Percentiles rank a stretch among this genome's conserved stretches.
Evolutionary conservation across 2,888 invertebrate genomes (phyloP).

Genomic region (Gymnoscelis rufifasciata): DNA sequence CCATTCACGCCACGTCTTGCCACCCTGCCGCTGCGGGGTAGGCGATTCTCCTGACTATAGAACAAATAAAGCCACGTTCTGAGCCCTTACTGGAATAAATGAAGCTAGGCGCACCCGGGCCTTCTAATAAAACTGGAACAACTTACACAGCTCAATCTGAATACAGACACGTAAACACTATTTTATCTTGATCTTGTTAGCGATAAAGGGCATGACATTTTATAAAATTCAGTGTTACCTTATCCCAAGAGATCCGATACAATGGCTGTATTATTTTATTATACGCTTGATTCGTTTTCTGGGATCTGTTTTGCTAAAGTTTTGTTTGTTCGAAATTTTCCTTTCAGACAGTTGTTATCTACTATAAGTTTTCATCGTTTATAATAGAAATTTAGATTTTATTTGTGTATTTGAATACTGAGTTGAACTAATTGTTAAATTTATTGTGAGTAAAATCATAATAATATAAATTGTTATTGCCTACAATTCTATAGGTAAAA

Average conservation of each 20-base stretch:
- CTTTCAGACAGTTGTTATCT: constrained; percentile 1
- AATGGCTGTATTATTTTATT: constrained; percentile 52
- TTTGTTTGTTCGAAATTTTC: constrained; percentile 33
- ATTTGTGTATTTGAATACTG: too few relatives aligned
- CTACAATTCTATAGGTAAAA: too few relatives aligned
- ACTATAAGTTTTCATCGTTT: not conserved
- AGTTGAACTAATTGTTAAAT: too few relatives aligned
- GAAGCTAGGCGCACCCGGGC: not conserved
- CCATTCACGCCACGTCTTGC: constrained; percentile 72
- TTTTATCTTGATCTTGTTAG: not conserved
- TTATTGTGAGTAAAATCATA: too few relatives aligned
- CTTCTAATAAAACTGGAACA: too few relatives aligned
- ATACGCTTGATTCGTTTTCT: constrained; percentile 43
- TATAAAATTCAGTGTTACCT: not conserved
- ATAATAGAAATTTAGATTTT: not conserved
- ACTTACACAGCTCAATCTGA: too few relatives aligned
- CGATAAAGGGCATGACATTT: not conserved
- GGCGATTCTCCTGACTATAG: constrained; percentile 9
- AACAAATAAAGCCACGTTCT: constrained; percentile 2
- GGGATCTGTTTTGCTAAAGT: constrained; percentile 33
- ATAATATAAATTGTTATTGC: too few relatives aligned
- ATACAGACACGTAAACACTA: too few relatives aligned
- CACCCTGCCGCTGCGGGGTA: constrained; percentile 27
- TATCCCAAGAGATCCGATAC: constrained; percentile 33
- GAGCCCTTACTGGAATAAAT: constrained; percentile 1